phyloP scores from a whole-genome alignment of 2,113 vertebrate species.

The Prionailurus viverrinus region DNA sequence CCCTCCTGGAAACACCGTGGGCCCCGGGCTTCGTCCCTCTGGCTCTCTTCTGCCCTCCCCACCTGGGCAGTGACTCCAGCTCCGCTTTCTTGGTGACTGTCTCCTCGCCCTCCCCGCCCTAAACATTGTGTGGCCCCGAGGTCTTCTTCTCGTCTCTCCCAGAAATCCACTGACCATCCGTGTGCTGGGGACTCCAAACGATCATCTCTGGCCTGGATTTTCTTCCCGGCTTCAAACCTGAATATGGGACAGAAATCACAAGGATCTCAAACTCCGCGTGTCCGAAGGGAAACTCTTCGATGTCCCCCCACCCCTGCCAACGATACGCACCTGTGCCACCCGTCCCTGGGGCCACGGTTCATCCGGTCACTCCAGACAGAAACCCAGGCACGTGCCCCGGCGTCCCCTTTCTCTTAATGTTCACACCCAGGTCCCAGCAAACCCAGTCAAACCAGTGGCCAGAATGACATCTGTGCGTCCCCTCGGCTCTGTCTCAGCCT shows the following conservation, averaged over 20 bases:
- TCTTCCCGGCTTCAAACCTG: not conserved
- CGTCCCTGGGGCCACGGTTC: accelerated
- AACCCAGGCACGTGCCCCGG: accelerated
- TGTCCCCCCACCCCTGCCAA: not conserved
- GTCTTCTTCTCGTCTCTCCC: not conserved
- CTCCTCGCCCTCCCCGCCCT: not conserved
- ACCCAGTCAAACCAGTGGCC: not conserved
- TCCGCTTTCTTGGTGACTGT: not conserved
- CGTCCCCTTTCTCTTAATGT: accelerated
- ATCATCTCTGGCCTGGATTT: not conserved
- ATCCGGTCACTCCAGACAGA: no score
- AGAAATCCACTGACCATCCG: not conserved
- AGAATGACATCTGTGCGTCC: accelerated
- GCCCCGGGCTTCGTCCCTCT: no score
- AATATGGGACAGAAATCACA: not conserved
- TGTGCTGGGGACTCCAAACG: not conserved
- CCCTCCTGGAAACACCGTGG: not conserved
- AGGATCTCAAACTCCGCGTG: not conserved
- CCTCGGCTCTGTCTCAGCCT: accelerated
- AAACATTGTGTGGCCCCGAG: not conserved
- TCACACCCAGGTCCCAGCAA: not conserved
- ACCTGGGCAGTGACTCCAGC: no score
- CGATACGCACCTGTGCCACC: not conserved
- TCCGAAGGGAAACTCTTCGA: not conserved
- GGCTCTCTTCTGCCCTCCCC: not conserved